Evolutionary conservation across 64 coral and sea anemone species (phyloP).

Genomic region (Orbicella faveolata): DNA sequence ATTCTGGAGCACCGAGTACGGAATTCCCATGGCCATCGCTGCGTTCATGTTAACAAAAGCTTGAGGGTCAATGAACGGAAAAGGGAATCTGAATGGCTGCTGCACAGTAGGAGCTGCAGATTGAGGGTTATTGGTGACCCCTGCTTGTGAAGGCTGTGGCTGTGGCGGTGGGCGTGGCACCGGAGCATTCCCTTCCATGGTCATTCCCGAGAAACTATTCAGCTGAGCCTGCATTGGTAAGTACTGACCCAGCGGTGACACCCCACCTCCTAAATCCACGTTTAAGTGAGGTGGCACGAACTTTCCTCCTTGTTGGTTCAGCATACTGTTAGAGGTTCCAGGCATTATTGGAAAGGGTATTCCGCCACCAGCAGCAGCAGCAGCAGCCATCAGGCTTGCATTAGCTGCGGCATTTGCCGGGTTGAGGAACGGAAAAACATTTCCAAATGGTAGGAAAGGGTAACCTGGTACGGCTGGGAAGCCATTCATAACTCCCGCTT

Average conservation of each 20-base stretch:
- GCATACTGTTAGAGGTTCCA: background rate
- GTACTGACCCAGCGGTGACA: background rate
- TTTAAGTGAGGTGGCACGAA: background rate
- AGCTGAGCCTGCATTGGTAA: background rate
- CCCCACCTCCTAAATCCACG: background rate
- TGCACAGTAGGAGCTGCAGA: background rate
- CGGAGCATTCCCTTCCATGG: background rate
- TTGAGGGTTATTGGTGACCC: background rate
- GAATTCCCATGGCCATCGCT: background rate
- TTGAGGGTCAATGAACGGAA: conserved; percentile 3
- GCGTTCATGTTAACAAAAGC: conserved; percentile 2
- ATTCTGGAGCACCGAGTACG: background rate
- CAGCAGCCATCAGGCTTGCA: background rate
- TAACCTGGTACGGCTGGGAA: background rate
- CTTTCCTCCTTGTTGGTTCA: background rate
- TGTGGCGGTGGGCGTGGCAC: background rate
- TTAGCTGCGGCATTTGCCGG: background rate
- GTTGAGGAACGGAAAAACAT: background rate
- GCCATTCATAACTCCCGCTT: background rate
- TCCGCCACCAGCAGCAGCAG: background rate
- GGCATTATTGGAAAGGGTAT: background rate
- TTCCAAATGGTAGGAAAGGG: background rate
- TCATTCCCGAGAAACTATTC: background rate
- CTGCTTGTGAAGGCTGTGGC: background rate
- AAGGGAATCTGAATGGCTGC: background rate